Conservation (phyloP, 2,888 invertebrate species). For the Tenodera sinensis region DNA sequence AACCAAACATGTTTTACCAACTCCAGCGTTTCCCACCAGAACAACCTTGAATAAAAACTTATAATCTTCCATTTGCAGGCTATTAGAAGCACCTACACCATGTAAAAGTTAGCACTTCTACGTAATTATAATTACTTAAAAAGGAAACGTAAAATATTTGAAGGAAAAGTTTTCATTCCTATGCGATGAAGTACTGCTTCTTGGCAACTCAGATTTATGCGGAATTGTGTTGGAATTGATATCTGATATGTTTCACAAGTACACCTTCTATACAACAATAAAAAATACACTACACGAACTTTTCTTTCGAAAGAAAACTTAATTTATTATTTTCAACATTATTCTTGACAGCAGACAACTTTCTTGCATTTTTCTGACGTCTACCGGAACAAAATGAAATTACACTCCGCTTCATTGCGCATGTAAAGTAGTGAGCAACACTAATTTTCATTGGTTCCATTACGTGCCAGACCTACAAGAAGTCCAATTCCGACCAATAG, state of each 20-base stretch:
- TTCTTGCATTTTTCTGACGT: background rate
- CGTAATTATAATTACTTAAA: background rate
- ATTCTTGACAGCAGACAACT: background rate
- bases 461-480: background rate
- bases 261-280: background rate
- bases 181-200: background rate
- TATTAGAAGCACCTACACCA: background rate
- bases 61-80: constrained; percentile 84
- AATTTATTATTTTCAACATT: background rate
- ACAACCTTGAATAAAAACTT: constrained; percentile 99
- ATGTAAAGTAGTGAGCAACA: background rate
- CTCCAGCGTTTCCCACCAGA: constrained; percentile 95
- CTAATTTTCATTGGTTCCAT: background rate
- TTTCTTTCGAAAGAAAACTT: background rate
- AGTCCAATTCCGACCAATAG: background rate
- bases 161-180: background rate
- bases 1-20: constrained; percentile 96
- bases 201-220: background rate
- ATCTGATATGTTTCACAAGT: background rate
- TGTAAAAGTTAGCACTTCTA: background rate
- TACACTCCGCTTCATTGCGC: background rate
- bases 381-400: background rate
- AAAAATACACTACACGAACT: background rate
- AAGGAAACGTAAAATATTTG: background rate
- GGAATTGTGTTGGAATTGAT: background rate